These are phyloP conservation scores for Lepidurus apus DNA, from an alignment of 1,140 invertebrate genomes.

Conservation along the genomic window DNA sequence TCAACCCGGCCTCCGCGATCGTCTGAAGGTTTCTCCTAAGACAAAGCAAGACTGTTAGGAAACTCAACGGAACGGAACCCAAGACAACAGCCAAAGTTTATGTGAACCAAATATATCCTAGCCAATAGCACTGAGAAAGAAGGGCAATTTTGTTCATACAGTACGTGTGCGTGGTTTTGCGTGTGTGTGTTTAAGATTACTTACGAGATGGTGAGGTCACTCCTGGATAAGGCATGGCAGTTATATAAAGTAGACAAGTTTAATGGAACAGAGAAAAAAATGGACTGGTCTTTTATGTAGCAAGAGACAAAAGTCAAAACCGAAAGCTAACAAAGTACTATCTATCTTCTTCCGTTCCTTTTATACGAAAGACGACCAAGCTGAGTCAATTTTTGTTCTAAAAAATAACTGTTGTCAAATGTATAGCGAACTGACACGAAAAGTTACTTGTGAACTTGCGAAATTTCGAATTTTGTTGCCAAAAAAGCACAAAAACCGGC, in stretches of 20 bases:
- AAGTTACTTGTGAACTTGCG: not conserved
- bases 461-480: too few species aligned
- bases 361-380: not conserved
- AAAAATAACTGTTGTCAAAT: not conserved
- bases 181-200: slow-evolving; percentile 5
- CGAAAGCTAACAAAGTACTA: not conserved
- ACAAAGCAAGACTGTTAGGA: not conserved
- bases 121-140: slow-evolving; percentile 18
- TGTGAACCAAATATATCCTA: not conserved
- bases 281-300: not conserved
- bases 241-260: slow-evolving; percentile 22
- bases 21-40: not conserved
- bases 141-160: not conserved
- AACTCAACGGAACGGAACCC: not conserved
- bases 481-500: not conserved
- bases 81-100: not conserved
- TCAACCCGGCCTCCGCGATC: not conserved
- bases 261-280: slow-evolving; percentile 24
- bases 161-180: not conserved
- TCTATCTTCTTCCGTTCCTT: not conserved
- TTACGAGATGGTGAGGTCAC: slow-evolving; percentile 17
- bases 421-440: not conserved
- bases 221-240: slow-evolving; percentile 20
- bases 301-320: not conserved
- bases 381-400: not conserved